phyloP scores from a whole-genome alignment of 2,113 vertebrate species.

The Machaerirhynchus nigripectus region DNA sequence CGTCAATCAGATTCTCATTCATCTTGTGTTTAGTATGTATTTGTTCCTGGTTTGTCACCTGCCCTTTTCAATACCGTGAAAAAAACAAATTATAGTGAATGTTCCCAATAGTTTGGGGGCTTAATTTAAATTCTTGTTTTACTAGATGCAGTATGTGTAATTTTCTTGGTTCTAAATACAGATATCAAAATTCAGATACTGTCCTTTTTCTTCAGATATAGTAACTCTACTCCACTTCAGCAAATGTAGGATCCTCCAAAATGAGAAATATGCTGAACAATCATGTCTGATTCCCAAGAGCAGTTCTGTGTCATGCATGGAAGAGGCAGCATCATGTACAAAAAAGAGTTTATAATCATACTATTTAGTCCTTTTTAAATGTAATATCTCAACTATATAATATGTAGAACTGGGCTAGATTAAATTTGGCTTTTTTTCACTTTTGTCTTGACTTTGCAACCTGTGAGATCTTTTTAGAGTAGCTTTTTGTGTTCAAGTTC shows the following conservation, averaged over 20 bases:
- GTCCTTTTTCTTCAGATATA: not conserved
- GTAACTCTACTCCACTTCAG: not conserved
- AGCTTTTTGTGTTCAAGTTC: conserved; percentile 5
- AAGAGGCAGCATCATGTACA: not conserved
- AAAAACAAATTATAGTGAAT: not conserved
- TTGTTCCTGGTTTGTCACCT: not conserved
- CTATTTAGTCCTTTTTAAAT: not conserved
- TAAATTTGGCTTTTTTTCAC: not conserved
- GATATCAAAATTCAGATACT: not conserved
- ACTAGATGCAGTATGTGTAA: not conserved
- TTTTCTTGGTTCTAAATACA: not conserved
- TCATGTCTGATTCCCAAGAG: not conserved
- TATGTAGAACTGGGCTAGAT: not conserved
- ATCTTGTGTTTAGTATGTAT: not conserved
- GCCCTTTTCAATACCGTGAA: not conserved
- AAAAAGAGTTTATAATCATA: not conserved
- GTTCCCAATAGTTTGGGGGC: not conserved
- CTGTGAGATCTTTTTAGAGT: not conserved
- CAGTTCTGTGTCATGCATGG: not conserved
- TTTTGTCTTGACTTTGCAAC: conserved; percentile 2
- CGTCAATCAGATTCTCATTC: not conserved
- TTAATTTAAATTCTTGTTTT: not conserved
- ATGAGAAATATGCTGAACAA: not conserved
- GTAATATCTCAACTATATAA: not conserved
- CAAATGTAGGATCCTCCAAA: not conserved